phyloP scores from a whole-genome alignment of 2,797 vertebrate genomes.

The Emydoidea blandingii region DNA sequence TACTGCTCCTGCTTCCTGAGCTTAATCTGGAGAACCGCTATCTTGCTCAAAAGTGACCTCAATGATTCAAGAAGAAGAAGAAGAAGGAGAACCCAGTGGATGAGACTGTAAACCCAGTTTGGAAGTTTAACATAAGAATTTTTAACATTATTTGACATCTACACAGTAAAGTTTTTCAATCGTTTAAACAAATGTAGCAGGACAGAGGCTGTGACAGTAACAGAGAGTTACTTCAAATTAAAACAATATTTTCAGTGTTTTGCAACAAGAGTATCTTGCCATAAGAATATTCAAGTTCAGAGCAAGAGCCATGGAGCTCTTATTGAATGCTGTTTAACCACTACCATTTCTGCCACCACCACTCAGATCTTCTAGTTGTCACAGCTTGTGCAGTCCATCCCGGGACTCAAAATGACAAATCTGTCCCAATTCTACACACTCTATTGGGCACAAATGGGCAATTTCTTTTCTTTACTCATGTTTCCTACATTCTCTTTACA shows the following conservation, averaged over 20 bases:
- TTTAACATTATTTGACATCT: not conserved
- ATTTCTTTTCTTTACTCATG: not conserved
- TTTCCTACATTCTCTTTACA: not conserved
- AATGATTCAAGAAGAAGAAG: not conserved
- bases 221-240: not conserved
- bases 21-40: not conserved
- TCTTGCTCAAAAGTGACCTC: not conserved
- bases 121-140: not conserved
- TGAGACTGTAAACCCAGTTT: not conserved
- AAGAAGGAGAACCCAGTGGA: not conserved
- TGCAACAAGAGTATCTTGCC: not conserved
- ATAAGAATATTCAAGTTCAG: not conserved
- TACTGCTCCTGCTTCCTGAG: not conserved
- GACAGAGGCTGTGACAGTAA: not conserved
- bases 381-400: not conserved
- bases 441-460: not conserved
- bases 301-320: not conserved
- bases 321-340: not conserved
- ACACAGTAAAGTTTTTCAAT: not conserved
- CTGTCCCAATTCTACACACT: not conserved
- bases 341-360: not conserved
- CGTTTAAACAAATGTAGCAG: not conserved
- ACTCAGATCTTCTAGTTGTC: not conserved
- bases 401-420: not conserved
- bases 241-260: not conserved